Evolutionary conservation across 2,797 vertebrate species (phyloP), one percentile per base, ranked within the genome.

Genomic region (Cynopterus sphinx): DNA sequence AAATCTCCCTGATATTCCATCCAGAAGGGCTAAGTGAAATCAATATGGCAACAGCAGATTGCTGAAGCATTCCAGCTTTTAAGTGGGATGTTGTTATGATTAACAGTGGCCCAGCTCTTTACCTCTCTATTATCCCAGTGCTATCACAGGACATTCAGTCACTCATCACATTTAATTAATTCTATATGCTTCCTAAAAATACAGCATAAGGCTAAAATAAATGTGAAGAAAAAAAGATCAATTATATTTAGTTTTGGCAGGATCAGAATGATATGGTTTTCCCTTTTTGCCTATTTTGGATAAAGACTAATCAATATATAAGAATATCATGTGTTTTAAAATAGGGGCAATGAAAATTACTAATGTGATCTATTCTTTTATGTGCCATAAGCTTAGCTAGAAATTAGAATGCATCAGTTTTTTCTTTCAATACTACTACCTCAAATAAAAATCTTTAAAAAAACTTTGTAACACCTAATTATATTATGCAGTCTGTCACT

Each of bases 41-140:
- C 97, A 97, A 96, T 97, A 96, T 96, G 97, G 97, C 96, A 98
- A 96, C 82, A 97, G 97, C 98, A 98, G 98, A 98, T 97, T 97
- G 98, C 98, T 96, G 95, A 95, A 84, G 96, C 97, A 84, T 65
- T 28, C 97, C 97, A 87, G 95, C 96, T 98, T 98, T 97, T 95
- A 97, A 96, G 97, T 96, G 96, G 97, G 91, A 88, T 97, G 96
- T 91, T 97, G 97, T 98, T 98, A 97, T 97, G 98, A 98, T 97
- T 95, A 97, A 53, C 95, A 96, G 95, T 96, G 95, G 96, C 92
- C 93, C 97, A 81, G 97, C 97, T 98, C 97, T 0, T 96, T 98
- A 97, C 97, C 97, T 98, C 97, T 97, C 97, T 97, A 71, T 96
- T 96, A 97, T 97, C 98, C 97, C 96, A 97, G 49, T 86, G 94